Base-by-base conservation (phyloP, 2,113 vertebrate species). In the Pterocles orientalis region DNA sequence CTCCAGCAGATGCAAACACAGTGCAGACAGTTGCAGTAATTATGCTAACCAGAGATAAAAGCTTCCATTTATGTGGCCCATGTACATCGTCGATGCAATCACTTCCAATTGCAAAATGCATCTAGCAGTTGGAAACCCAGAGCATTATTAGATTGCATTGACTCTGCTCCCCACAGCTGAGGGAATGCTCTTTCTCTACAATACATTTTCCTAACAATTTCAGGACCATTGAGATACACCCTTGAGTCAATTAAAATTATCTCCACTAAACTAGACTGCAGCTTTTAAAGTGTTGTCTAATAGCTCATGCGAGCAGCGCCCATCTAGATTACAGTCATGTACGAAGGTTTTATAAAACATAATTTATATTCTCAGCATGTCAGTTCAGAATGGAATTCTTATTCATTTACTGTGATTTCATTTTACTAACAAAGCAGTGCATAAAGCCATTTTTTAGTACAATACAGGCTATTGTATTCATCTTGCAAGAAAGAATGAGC, bases 201-300 rank as follows among this genome's bases (percentile, higher is more conserved):
- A 91, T 95, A 92, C 92, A 58, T 94, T 95, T 93, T 83, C 66
- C 71, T 91, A 95, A 97, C 94, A 95, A 95, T 95, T 91, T 96
- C 95, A 70, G 70, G 87, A 85, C 92, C 84, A 71, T 80, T 77
- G 90, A 96, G 95, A 97, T 95, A 87, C 85, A 90, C 82, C 62
- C 93, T 82, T 94, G 92, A 97, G 95, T 97, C 96, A 97, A 95
- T 97, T 97, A 97, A 97, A 97, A 97, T 97, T 95, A 97, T 97
- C 94, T 96, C 77, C 61, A 47, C 92, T 95, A 93, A 94, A 97
- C 94, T 90, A 94, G 68, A 31, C 93, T 86, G 82, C 90, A 95
- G 94, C 94, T 96, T 96, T 96, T 96, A 95, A 97, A 96, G 81
- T 70, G 79, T 83, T 82, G 88, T 87, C 95, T 97, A 96, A 96